Percentiles rank a stretch among this genome's conserved stretches.
Conservation (phyloP, 2,797 vertebrate genomes). For the Acanthurus leucopareius region DNA sequence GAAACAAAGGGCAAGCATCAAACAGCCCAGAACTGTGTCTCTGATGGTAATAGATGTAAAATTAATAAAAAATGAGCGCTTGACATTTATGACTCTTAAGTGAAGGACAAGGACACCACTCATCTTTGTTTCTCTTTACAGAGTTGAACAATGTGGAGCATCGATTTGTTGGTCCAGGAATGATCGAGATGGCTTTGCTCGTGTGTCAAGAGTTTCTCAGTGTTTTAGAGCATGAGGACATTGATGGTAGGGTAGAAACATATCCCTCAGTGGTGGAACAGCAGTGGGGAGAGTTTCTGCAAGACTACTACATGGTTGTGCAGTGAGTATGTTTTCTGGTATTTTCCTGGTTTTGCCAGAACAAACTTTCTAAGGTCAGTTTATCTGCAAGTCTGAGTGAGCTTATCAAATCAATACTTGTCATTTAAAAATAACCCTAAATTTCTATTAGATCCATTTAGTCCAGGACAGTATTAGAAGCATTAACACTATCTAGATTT, state of each 20-base stretch:
- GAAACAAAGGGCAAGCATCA: conserved; percentile 2
- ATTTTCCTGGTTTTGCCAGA: not conserved
- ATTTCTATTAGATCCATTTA: no score
- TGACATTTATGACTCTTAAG: not conserved
- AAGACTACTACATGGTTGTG: conserved; percentile 87
- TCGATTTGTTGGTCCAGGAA: conserved; percentile 60
- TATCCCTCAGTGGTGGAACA: conserved; percentile 62
- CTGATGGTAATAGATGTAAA: conserved; percentile 23
- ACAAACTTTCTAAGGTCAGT: not conserved
- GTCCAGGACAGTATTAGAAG: no score
- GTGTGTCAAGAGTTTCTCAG: conserved; percentile 88
- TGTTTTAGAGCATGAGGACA: conserved; percentile 88
- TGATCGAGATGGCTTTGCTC: conserved; percentile 88
- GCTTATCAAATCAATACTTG: no score
- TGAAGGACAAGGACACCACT: not conserved
- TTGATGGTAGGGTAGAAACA: conserved; percentile 80
- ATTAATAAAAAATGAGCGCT: not conserved
- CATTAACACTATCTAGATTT: no score
- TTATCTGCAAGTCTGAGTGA: not conserved
- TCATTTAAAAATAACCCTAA: no score
- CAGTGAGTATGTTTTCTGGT: conserved; percentile 87
- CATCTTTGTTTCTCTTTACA: conserved; percentile 32
- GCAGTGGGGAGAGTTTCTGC: conserved; percentile 88
- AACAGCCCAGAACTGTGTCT: not conserved
- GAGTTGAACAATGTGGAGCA: conserved; percentile 18